A percentile compares a stretch with the other conserved stretches of the same genome.
Evolutionary conservation across 2,797 vertebrate genomes (phyloP).

Genomic region (Takifugu ocellatus): DNA sequence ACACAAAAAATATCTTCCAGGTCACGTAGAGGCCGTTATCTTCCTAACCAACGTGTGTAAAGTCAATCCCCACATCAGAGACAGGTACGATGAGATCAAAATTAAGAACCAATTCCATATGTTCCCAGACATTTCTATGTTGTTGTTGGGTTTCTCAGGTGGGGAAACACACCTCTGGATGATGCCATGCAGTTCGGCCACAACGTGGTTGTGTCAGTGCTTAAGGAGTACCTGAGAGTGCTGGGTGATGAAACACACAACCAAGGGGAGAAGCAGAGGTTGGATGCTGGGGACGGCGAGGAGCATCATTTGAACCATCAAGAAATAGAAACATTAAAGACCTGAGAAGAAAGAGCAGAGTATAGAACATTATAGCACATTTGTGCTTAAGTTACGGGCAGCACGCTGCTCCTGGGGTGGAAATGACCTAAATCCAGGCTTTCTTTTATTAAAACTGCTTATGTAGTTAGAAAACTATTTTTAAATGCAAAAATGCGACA

Average conservation of each 20-base stretch:
- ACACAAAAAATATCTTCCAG: conserved; percentile 54
- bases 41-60: conserved; percentile 85
- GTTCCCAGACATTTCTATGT: conserved; percentile 13
- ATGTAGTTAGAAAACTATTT: too few species aligned
- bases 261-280: conserved; percentile 57
- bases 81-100: conserved; percentile 73
- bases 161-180: conserved; percentile 86
- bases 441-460: too few species aligned
- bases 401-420: too few species aligned
- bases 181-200: conserved; percentile 84
- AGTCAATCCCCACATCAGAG: conserved; percentile 83
- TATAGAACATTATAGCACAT: background rate
- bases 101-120: background rate
- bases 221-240: conserved; percentile 80
- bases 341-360: conserved; percentile 16
- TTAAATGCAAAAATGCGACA: too few species aligned
- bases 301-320: conserved; percentile 53
- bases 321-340: background rate
- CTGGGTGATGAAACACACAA: conserved; percentile 43
- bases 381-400: too few species aligned
- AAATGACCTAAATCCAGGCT: too few species aligned
- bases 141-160: conserved; percentile 65
- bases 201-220: conserved; percentile 72
- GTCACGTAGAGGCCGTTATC: conserved; percentile 79
- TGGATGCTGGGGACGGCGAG: conserved; percentile 52